These are phyloP conservation scores for Trididemnum clinides DNA, from an alignment of 23 tunicate genomes.

Conservation along the genomic window DNA sequence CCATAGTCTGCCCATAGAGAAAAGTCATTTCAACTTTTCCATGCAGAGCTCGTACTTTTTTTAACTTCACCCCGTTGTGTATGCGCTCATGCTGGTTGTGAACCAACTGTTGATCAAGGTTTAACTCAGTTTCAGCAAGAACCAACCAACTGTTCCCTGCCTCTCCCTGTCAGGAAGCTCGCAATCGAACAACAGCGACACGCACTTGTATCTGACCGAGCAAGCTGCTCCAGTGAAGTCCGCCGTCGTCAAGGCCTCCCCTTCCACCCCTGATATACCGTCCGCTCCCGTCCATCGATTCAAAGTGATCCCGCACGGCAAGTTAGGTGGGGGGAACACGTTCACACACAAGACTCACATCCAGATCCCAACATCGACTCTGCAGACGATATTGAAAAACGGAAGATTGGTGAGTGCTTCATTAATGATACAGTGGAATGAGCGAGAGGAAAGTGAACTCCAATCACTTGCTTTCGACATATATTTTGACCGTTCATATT, in stretches of 20 bases:
- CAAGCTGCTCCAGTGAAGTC: not conserved
- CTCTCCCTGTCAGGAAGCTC: not conserved
- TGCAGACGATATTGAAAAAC: slow-evolving; percentile 87
- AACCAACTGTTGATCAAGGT: too few relatives aligned
- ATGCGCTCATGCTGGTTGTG: too few relatives aligned
- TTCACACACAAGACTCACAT: slow-evolving; percentile 86
- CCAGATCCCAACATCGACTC: slow-evolving; percentile 83
- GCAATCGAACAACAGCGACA: not conserved
- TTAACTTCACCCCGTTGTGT: too few relatives aligned
- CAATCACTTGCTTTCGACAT: too few relatives aligned
- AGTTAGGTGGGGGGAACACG: slow-evolving; percentile 45
- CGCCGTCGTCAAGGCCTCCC: not conserved
- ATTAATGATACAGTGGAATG: too few relatives aligned
- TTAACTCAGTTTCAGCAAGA: slow-evolving; percentile 42
- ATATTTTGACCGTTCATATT: too few relatives aligned
- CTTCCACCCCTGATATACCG: slow-evolving; percentile 12
- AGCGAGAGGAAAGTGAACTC: too few relatives aligned
- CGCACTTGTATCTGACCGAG: slow-evolving; percentile 32
- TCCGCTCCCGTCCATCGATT: slow-evolving; percentile 36
- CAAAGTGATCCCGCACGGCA: slow-evolving; percentile 49
- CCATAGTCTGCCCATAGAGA: too few relatives aligned
- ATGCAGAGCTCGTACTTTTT: too few relatives aligned
- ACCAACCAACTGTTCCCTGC: slow-evolving; percentile 19
- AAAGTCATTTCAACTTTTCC: too few relatives aligned
- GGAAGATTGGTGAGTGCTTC: slow-evolving; percentile 93